Evolutionary conservation across 1,140 invertebrate genomes (phyloP), one percentile per base, ranked within the genome.

Genomic region (Apis dorsata): DNA sequence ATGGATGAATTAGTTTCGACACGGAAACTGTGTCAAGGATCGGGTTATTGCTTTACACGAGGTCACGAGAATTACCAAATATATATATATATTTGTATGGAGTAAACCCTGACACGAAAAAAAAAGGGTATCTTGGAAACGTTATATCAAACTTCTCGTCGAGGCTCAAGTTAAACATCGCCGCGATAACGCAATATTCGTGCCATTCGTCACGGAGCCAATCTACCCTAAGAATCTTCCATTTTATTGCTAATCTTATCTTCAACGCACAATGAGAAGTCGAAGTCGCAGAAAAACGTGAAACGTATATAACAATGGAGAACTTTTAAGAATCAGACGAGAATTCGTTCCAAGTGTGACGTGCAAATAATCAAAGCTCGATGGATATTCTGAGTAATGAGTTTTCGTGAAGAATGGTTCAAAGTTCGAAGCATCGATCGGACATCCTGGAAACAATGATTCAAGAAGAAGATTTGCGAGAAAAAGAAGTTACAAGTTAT

Each of bases 351-450:
- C 1, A 9, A 9, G 44, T 11, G 53, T 34, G 15, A n/a, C 44
- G 49, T 21, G 60, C 65, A 66, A 68, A 69, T 68, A 55, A 78
- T 78, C 65, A 69, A 78, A 69, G 28, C 63, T 78, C 24, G 76
- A 57, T 57, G 51, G 59, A 69, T 57, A 78, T 78, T 65, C n/a
- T 8, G 34, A 28, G n/a, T 63, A 72, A 63, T 49, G 57, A 71
- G n/a, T 62, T 62, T 60, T 59, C n/a, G 15, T 1, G 7, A 44
- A 44, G 34, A 44, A 44, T 44, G 4, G 34, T 44, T 44, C 34
- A 7, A 44, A 7, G 34, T 44, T 44, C 34, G 34, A 2, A 34
- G 34, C 2, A 28, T 28, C 28, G 34, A 34, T 34, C 34, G 34
- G 34, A 34, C 5, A 44, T 44, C 5, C 5, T 44, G 34, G 5